phyloP scores from a whole-genome alignment of 2,888 invertebrate genomes.

The Sphaerophoria taeniata region DNA sequence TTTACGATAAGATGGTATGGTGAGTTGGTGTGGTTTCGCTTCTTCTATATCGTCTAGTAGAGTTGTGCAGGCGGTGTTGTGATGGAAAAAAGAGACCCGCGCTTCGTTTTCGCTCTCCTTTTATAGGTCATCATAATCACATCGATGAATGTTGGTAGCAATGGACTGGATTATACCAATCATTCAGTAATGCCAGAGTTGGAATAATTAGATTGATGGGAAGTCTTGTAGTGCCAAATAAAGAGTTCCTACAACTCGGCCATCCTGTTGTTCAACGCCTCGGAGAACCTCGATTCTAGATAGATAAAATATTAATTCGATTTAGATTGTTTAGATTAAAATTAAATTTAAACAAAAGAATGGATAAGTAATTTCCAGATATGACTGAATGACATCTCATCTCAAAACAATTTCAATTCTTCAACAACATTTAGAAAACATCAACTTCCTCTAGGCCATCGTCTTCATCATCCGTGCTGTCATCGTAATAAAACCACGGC shows the following conservation, averaged over 20 bases:
- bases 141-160: no score
- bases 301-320: not conserved
- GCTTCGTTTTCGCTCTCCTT: no score
- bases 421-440: not conserved
- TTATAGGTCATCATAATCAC: no score
- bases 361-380: not conserved
- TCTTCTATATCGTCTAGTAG: no score
- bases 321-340: slow-evolving; percentile 1
- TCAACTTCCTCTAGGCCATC: not conserved
- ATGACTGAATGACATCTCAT: not conserved
- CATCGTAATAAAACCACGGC: not conserved
- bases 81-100: no score
- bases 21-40: no score
- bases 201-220: no score
- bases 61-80: not conserved
- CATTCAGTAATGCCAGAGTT: no score
- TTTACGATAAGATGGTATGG: no score
- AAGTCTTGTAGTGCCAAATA: no score
- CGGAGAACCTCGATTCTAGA: not conserved
- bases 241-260: no score
- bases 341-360: not conserved
- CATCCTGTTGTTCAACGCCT: slow-evolving; percentile 6
- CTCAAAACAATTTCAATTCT: not conserved
- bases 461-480: slow-evolving; percentile 2
- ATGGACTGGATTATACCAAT: no score